Conservation (phyloP, 2,888 invertebrate genomes). For the Hydrotaea diabolus region DNA sequence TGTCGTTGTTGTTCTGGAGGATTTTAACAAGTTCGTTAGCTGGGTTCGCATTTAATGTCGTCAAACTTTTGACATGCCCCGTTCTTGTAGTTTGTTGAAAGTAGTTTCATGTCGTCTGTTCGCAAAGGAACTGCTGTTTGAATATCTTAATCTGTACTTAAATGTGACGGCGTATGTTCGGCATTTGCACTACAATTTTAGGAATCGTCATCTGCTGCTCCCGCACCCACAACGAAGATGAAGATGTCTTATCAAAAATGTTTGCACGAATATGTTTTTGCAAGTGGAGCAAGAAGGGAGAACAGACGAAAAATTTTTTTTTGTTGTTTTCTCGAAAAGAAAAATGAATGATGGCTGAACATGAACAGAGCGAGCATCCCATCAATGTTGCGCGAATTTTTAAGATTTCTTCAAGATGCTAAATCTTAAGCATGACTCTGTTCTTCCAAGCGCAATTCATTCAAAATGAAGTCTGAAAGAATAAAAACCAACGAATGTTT, state of each 20-base stretch:
- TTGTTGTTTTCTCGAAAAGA: background rate
- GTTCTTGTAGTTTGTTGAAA: conserved; percentile 74
- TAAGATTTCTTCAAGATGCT: background rate
- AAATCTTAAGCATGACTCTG: too few species aligned
- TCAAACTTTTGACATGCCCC: conserved; percentile 77
- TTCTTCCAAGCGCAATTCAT: too few species aligned
- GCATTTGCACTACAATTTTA: conserved; percentile 13
- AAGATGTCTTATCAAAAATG: conserved; percentile 22
- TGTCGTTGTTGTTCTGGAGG: conserved; percentile 23
- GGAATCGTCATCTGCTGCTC: background rate
- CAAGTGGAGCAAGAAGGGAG: background rate
- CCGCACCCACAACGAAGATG: background rate
- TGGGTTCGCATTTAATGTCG: conserved; percentile 71
- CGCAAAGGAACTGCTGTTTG: conserved; percentile 49
- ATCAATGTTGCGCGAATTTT: conserved; percentile 12
- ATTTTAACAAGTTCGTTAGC: conserved; percentile 55
- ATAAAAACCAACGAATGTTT: too few species aligned
- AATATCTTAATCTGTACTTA: conserved; percentile 62
- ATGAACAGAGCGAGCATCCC: conserved; percentile 10
- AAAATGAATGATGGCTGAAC: background rate
- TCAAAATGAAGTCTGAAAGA: too few species aligned
- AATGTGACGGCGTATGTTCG: conserved; percentile 4
- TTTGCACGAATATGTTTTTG: conserved; percentile 8
- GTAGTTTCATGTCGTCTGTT: conserved; percentile 76
- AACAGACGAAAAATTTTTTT: conserved; percentile 17